A percentile compares a stretch with the other conserved stretches of the same genome.
These are phyloP conservation scores for Altica lythri DNA, from an alignment of 2,888 invertebrate species.

Conservation along the genomic window DNA sequence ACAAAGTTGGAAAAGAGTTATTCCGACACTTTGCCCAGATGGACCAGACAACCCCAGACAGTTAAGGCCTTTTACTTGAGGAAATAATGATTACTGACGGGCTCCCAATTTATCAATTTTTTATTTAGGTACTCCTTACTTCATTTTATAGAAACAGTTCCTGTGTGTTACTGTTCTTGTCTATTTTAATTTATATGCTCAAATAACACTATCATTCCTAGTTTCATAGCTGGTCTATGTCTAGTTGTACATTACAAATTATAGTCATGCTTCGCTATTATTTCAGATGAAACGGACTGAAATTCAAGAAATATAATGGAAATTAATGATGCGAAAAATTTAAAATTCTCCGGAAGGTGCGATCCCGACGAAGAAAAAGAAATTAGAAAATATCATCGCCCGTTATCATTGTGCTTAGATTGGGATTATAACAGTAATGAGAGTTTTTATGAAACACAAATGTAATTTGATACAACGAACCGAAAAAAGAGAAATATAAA, in stretches of 20 bases:
- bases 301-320: constrained; percentile 18
- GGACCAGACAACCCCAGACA: no score
- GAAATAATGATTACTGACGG: no score
- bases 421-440: constrained; percentile 14
- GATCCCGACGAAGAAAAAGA: constrained; percentile 14
- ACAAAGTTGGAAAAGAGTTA: no score
- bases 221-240: constrained; percentile 1
- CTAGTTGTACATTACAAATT: constrained; percentile 11
- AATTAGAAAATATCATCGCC: constrained; percentile 16
- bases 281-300: constrained; percentile 7
- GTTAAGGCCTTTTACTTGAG: no score
- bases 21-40: no score
- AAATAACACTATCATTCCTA: no score
- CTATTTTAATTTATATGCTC: no score
- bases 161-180: no score
- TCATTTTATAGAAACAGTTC: no score
- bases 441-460: constrained; percentile 8
- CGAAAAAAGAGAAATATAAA: no score
- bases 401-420: constrained; percentile 20
- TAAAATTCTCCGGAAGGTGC: constrained; percentile 16
- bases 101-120: no score
- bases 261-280: constrained; percentile 3
- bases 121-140: no score
- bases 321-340: constrained; percentile 23
- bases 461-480: constrained; percentile 1